A percentile compares a stretch with the other conserved stretches of the same genome.
These are phyloP conservation scores for Deroptyus accipitrinus DNA, from an alignment of 2,113 vertebrate genomes.

Conservation along the genomic window DNA sequence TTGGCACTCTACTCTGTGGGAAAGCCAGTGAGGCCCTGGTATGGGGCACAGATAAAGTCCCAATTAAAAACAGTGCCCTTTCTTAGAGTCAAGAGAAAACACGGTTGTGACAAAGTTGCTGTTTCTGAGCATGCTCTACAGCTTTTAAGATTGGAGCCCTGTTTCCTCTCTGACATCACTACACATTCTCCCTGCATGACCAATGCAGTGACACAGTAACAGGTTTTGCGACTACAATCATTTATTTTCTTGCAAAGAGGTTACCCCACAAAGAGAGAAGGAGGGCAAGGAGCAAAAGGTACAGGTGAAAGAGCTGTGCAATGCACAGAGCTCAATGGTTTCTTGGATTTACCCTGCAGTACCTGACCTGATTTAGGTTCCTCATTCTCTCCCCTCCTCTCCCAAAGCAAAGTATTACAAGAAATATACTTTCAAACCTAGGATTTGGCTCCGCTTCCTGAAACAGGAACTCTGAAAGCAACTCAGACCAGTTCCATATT, in stretches of 20 bases:
- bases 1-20: not conserved
- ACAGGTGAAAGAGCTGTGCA: not conserved
- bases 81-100: not conserved
- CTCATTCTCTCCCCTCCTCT: not conserved
- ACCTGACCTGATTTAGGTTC: fast-evolving
- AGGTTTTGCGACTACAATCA: slow-evolving; percentile 18
- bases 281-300: not conserved
- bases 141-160: not conserved
- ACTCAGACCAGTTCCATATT: not conserved
- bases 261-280: not conserved
- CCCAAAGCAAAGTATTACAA: fast-evolving
- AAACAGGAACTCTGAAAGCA: not conserved
- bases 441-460: not conserved
- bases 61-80: not conserved
- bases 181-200: not conserved
- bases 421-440: not conserved
- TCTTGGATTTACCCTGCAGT: not conserved
- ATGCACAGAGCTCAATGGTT: not conserved
- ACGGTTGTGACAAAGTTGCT: not conserved
- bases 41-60: not conserved
- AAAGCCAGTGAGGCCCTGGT: not conserved
- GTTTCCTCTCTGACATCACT: slow-evolving; percentile 13
- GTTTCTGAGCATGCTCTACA: not conserved
- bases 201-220: slow-evolving; percentile 5
- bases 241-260: not conserved